Percentiles rank a stretch among this genome's conserved stretches.
Evolutionary conservation across 2,797 vertebrate species (phyloP).

Genomic region (Hyperoplus lanceolatus): DNA sequence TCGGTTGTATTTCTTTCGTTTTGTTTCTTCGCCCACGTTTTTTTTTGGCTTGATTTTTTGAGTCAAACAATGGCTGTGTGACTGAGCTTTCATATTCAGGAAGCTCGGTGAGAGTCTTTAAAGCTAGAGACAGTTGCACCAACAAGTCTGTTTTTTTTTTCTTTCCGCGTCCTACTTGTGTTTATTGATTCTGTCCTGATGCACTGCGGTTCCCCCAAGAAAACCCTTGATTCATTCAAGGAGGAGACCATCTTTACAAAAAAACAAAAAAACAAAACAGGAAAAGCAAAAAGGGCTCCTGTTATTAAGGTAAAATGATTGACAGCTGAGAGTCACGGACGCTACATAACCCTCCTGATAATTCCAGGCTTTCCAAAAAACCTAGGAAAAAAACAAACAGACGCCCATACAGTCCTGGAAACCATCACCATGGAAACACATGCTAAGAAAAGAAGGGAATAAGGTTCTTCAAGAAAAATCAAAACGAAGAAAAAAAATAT

Average conservation of each 20-base stretch:
- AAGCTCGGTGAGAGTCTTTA: slow-evolving; percentile 76
- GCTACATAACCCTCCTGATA: slow-evolving; percentile 69
- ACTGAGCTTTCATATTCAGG: slow-evolving; percentile 60
- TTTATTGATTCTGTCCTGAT: slow-evolving; percentile 77
- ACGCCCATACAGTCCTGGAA: slow-evolving; percentile 61
- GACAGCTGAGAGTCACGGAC: slow-evolving; percentile 66
- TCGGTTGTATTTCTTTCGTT: slow-evolving; percentile 12
- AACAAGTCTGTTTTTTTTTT: slow-evolving; percentile 55
- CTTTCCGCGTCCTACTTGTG: slow-evolving; percentile 49
- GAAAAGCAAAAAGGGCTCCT: slow-evolving; percentile 49
- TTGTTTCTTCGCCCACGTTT: neutral
- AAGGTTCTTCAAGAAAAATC: slow-evolving; percentile 50
- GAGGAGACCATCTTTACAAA: slow-evolving; percentile 57
- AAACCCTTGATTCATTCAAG: slow-evolving; percentile 81
- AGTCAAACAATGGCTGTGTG: slow-evolving; percentile 72
- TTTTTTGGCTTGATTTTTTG: slow-evolving; percentile 66
- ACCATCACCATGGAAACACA: slow-evolving; percentile 78
- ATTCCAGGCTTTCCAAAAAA: slow-evolving; percentile 63
- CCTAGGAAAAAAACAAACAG: slow-evolving; percentile 32
- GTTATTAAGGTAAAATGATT: slow-evolving; percentile 68
- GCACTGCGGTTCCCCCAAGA: slow-evolving; percentile 57
- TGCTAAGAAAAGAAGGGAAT: slow-evolving; percentile 66
- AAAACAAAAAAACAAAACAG: neutral
- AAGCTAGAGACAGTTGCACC: slow-evolving; percentile 72
- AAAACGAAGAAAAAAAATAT: slow-evolving; percentile 24